These are phyloP conservation scores for Yponomeuta sedellus DNA, from an alignment of 2,888 invertebrate genomes.

Conservation along the genomic window DNA sequence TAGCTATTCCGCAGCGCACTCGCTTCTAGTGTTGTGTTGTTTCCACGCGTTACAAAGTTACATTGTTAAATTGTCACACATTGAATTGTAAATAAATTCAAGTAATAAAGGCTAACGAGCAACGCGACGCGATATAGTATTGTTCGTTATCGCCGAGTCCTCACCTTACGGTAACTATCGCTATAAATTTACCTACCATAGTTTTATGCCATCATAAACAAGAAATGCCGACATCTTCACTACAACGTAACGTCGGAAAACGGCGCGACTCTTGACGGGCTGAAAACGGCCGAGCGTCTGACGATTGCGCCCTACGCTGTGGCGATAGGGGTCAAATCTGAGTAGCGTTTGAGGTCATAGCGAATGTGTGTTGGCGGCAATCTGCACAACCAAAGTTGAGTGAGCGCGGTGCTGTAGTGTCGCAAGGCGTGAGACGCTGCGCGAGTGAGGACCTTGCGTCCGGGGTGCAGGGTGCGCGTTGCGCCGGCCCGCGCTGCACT, in stretches of 20 bases:
- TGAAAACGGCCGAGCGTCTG: conserved; percentile 40
- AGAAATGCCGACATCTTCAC: conserved; percentile 60
- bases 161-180: not conserved
- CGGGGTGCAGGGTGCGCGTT: conserved; percentile 21
- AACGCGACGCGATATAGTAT: not conserved
- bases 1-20: conserved; percentile 27
- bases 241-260: conserved; percentile 55
- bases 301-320: conserved; percentile 45
- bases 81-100: conserved; percentile 1
- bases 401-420: conserved; percentile 46
- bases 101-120: not conserved
- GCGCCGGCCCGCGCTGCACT: not conserved
- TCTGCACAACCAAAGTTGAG: conserved; percentile 63
- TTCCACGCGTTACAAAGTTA: not conserved
- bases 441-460: conserved; percentile 30
- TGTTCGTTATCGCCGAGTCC: conserved; percentile 1
- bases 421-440: conserved; percentile 11
- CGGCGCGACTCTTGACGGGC: conserved; percentile 37
- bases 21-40: conserved; percentile 14
- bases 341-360: conserved; percentile 40
- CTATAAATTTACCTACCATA: conserved; percentile 46
- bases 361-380: conserved; percentile 59
- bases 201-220: conserved; percentile 66
- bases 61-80: conserved; percentile 2
- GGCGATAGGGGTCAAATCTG: conserved; percentile 59